Percentiles rank a stretch among this genome's conserved stretches.
phyloP scores from a whole-genome alignment of 2,888 invertebrate genomes.

The Patella ulyssiponensis region DNA sequence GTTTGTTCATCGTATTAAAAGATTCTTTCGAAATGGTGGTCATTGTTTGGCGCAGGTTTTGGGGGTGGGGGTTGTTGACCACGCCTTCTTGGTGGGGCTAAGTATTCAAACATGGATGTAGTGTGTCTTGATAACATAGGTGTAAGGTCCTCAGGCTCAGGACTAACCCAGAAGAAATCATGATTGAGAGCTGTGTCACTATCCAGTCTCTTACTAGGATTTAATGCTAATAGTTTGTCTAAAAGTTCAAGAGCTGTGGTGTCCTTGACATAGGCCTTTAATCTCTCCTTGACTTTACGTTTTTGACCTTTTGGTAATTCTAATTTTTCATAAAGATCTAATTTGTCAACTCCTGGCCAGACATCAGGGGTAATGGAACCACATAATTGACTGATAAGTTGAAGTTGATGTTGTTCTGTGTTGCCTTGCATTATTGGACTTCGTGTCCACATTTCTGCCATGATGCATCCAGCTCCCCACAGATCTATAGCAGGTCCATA shows the following conservation, averaged over 20 bases:
- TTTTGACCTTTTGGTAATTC: constrained; percentile 68
- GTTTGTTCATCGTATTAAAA: constrained; percentile 44
- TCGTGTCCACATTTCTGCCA: constrained; percentile 99
- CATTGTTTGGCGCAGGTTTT: constrained; percentile 51
- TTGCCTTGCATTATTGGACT: constrained; percentile 83
- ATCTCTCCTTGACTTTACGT: constrained; percentile 70
- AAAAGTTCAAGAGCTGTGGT: constrained; percentile 92
- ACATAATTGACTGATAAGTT: constrained; percentile 94
- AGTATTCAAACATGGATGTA: constrained; percentile 95
- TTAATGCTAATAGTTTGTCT: constrained; percentile 90
- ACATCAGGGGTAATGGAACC: constrained; percentile 94
- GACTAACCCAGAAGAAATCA: constrained; percentile 98
- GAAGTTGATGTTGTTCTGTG: constrained; percentile 95
- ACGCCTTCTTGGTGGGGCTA: constrained; percentile 82
- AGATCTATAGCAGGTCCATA: constrained; percentile 98
- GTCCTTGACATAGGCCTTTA: constrained; percentile 92
- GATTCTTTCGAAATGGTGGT: constrained; percentile 69
- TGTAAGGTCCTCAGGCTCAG: constrained; percentile 81
- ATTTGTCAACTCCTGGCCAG: constrained; percentile 89
- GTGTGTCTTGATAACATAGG: constrained; percentile 93
- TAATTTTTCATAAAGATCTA: constrained; percentile 82
- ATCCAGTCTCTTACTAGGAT: constrained; percentile 89
- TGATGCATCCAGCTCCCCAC: constrained; percentile 94
- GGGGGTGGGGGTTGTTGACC: constrained; percentile 25
- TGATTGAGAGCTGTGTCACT: constrained; percentile 95